Conservation (phyloP, 30 jellyfish, hydroid and myxozoan species). For the Hydra vulgaris region DNA sequence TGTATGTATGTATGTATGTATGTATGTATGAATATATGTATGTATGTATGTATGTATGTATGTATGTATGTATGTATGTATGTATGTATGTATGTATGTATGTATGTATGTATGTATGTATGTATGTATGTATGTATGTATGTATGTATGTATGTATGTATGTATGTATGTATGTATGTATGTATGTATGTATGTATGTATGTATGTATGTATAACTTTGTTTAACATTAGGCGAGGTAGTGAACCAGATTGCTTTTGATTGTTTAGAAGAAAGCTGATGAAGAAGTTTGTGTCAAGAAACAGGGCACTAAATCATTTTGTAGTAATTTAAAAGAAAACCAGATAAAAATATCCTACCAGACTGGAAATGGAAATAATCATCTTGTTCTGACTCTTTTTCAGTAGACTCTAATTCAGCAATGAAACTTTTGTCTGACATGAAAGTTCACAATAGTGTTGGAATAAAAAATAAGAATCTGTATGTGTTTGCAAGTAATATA, state of each 20-base stretch:
- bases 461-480: not conserved
- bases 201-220: no score
- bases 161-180: no score
- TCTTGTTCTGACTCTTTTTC: constrained; percentile 18
- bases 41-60: no score
- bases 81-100: no score
- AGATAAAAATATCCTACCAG: constrained; percentile 5
- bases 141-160: no score
- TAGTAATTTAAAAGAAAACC: not conserved
- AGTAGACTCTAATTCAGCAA: not conserved
- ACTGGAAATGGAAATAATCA: constrained; percentile 24
- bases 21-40: no score
- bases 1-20: no score
- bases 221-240: not conserved
- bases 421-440: not conserved
- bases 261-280: not conserved
- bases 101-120: no score
- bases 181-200: no score
- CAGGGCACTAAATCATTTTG: not conserved
- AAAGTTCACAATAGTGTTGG: not conserved
- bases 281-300: not conserved
- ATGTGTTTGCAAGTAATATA: not conserved
- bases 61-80: no score
- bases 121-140: no score
- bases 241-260: not conserved